Evolutionary conservation across 2,797 vertebrate genomes (phyloP).

Genomic region (Morus bassanus): DNA sequence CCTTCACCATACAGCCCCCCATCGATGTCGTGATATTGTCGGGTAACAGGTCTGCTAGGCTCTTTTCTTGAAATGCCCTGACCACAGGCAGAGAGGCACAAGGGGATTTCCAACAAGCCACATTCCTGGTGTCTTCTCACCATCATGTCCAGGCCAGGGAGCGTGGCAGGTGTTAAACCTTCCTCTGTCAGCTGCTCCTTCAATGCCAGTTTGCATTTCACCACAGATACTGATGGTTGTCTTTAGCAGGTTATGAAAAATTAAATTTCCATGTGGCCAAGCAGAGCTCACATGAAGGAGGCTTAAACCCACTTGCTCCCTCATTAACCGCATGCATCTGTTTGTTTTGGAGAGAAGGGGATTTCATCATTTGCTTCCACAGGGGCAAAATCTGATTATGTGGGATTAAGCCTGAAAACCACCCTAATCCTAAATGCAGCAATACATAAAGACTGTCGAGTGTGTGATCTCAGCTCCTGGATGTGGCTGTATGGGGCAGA

Average conservation of each 20-base stretch:
- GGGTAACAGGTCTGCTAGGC: background rate
- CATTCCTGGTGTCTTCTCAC: background rate
- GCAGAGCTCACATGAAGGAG: background rate
- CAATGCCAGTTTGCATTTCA: background rate
- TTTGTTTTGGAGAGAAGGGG: background rate
- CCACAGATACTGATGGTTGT: background rate
- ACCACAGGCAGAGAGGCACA: background rate
- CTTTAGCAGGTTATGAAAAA: background rate
- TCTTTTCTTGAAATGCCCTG: background rate
- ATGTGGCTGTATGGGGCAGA: background rate
- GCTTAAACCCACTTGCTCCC: background rate
- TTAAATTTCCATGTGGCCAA: background rate
- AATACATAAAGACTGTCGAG: background rate
- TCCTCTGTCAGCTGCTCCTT: background rate
- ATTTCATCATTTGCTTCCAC: background rate
- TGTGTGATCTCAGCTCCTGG: background rate
- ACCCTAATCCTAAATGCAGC: background rate
- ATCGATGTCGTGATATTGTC: fast-evolving
- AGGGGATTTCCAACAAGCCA: background rate
- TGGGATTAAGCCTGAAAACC: background rate
- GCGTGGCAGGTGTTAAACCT: background rate
- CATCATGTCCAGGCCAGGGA: background rate
- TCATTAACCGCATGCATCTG: background rate
- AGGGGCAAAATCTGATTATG: background rate
- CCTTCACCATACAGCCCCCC: background rate